Conservation (phyloP, 2,113 vertebrate genomes). For the Ageneiosus marmoratus region DNA sequence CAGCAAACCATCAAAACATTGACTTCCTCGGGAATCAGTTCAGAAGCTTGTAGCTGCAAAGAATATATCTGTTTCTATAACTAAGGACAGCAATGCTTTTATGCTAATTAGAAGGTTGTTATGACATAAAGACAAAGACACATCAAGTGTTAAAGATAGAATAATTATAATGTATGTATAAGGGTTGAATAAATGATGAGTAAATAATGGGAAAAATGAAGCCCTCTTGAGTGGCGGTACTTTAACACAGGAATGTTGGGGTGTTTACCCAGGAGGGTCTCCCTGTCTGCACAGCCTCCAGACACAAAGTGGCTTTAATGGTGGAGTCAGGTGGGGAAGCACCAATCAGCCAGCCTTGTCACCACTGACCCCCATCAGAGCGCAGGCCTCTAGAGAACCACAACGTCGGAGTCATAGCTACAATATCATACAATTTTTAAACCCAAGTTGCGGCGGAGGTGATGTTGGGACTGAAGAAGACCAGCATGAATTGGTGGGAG, state of each 20-base stretch:
- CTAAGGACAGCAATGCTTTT: not conserved
- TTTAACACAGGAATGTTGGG: conserved; percentile 47
- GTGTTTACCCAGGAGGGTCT: conserved; percentile 40
- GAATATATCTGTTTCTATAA: not conserved
- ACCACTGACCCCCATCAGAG: conserved; percentile 28
- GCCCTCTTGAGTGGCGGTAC: conserved; percentile 19
- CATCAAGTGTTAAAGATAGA: conserved; percentile 25
- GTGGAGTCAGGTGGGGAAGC: conserved; percentile 38
- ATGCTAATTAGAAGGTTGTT: conserved; percentile 15
- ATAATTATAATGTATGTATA: conserved; percentile 44
- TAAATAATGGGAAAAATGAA: conserved; percentile 36
- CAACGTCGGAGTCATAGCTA: not conserved
- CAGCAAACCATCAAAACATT: not conserved
- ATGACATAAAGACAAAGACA: conserved; percentile 27
- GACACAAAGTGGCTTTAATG: conserved; percentile 49
- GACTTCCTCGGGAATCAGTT: not conserved
- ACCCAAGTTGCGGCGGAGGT: not conserved
- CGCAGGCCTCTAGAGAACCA: conserved; percentile 32
- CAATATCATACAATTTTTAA: conserved; percentile 44
- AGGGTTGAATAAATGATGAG: conserved; percentile 50
- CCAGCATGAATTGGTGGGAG: conserved; percentile 4
- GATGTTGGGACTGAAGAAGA: not conserved
- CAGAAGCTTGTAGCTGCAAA: not conserved
- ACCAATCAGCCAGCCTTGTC: conserved; percentile 30
- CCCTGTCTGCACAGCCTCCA: conserved; percentile 21